These are phyloP conservation scores for Chrysodeixis includens DNA, from an alignment of 2,888 invertebrate genomes.

Conservation along the genomic window DNA sequence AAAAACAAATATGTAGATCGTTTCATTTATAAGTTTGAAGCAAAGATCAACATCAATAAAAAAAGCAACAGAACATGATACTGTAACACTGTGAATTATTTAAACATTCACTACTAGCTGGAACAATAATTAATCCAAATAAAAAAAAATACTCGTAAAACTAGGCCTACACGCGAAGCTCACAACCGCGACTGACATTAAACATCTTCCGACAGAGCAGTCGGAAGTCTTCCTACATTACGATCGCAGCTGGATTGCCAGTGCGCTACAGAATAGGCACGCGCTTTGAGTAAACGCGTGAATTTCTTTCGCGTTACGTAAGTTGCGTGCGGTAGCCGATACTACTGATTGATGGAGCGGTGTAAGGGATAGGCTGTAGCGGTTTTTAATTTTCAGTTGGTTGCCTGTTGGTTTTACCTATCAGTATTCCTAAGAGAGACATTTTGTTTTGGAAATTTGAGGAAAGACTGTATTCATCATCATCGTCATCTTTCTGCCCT, in stretches of 20 bases:
- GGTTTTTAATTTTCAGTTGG: background rate
- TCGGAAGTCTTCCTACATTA: slow-evolving; percentile 16
- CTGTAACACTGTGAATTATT: too few species aligned
- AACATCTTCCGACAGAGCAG: slow-evolving; percentile 35
- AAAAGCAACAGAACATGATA: too few species aligned
- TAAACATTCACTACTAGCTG: too few species aligned
- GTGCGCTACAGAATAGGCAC: slow-evolving; percentile 51
- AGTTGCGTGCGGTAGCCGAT: slow-evolving; percentile 53
- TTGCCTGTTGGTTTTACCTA: too few species aligned
- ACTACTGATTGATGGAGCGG: slow-evolving; percentile 54
- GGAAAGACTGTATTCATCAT: too few species aligned
- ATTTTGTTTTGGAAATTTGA: too few species aligned
- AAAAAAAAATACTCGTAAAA: background rate
- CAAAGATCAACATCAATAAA: too few species aligned
- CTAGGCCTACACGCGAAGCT: background rate
- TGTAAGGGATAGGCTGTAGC: slow-evolving; percentile 18
- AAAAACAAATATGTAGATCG: too few species aligned
- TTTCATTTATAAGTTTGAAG: too few species aligned
- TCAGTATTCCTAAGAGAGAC: too few species aligned
- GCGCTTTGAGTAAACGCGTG: slow-evolving; percentile 49
- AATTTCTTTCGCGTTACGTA: slow-evolving; percentile 65
- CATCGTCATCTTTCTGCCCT: too few species aligned
- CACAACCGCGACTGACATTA: background rate
- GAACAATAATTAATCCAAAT: too few species aligned
- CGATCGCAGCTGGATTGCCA: slow-evolving; percentile 32